Evolutionary conservation across 2,888 invertebrate species (phyloP), one percentile per base, ranked within the genome.

Genomic region (Leucophora obtusa): DNA sequence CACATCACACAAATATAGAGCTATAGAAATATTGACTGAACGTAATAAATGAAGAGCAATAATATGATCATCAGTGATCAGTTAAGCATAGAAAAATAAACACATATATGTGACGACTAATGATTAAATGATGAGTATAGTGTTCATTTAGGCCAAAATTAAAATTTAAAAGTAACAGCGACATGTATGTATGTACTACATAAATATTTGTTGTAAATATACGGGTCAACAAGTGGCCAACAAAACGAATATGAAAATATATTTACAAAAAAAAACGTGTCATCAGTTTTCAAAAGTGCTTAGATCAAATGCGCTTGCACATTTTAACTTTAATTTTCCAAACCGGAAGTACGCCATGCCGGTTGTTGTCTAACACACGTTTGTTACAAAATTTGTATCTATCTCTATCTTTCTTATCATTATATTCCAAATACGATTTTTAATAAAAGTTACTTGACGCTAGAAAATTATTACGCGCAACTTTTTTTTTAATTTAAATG

Each of bases 271-370:
- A 58, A 43, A 68, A 66, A 63, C 24, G 50, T 70, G 43, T 65
- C 38, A 24, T n/a, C n/a, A 54, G 11, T n/a, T 60, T 68, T 10
- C 8, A 15, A 15, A 15, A 38, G 17, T 17, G 28, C 47, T 56
- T 24, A 63, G 24, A 56, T 47, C 43, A 58, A 65, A 53, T 58
- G 54, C 38, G 6, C 7, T 75, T 69, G 24, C 35, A 59, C 54
- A 18, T 56, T 75, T 69, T 51, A 5, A 62, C 15, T 10, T 10
- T 24, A 66, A 60, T 60, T 60, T 53, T 51, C 28, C 24, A 38
- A 65, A 69, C 75, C 79, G 82, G 82, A 80, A 82, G 68, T 68
- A 70, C 63, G 74, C 79, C 58, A 82, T 79, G 75, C 60, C 78
- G 79, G 63, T 59, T 79, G 38, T 38, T 43, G 24, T 14, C 38